Base-by-base conservation (phyloP, 2,888 invertebrate species). In the Lagria hirta region DNA sequence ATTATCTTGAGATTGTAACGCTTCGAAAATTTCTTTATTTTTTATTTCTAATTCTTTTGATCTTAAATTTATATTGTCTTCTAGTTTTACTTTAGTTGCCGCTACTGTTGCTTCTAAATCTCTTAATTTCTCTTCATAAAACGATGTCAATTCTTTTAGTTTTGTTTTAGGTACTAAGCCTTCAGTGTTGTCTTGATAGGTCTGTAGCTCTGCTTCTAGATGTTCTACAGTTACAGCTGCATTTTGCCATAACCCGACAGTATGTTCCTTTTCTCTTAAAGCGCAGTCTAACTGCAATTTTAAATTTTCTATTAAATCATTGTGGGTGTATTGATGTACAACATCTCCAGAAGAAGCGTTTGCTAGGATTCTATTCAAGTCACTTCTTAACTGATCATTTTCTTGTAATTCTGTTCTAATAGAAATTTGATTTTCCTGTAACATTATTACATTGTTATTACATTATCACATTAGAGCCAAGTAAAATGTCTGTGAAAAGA, bases 171-270 rank as follows among this genome's bases (percentile, higher is more conserved):
- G 62, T 23, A 68, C 48, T 51, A 60, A 62, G 41, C 60, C 64
- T 18, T 66, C 49, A 3, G 54, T 60, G 23, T 60, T 61, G 11
- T 59, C 59, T 42, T 65, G 61, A 58, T 80, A 81, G 13, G 75
- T 70, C 64, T 75, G 78, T 2, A 87, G 66, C 69, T 87, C 84
- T 11, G 74, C 75, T 61, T 88, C 86, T 42, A 87, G 71, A 30
- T 77, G 76, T 20, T 80, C 79, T 29, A 86, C 80, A 0, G 82
- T 81, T 60, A 78, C 78, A 46, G 84, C 73, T 0, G 84, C 78
- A 46, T 80, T 80, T 63, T 82, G 80, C 81, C 85, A 86, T 18
- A 87, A 64, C 10, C 80, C 75, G 27, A 78, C 73, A 2, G 82
- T 71, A 0, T 81, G 81, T 32, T 81, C 78, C 56, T 84, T 81